Conservation (phyloP, 2,888 invertebrate species). For the Gari tellinella region DNA sequence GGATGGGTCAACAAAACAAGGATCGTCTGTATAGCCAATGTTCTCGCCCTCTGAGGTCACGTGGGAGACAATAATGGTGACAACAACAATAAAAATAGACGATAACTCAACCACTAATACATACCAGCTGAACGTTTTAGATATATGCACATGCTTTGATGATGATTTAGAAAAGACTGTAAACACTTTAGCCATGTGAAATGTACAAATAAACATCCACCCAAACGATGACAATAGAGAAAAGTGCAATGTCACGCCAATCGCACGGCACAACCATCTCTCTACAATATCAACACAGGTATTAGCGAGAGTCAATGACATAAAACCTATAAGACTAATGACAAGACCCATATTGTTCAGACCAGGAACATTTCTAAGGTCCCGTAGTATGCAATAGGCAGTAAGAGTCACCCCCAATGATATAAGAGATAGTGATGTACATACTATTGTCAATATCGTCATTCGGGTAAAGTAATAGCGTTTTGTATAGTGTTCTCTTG, state of each 20-base stretch:
- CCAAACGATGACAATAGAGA: constrained; percentile 13
- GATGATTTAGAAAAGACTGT: constrained; percentile 19
- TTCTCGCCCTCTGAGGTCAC: background rate
- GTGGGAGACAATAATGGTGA: constrained; percentile 9
- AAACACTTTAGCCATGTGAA: constrained; percentile 52
- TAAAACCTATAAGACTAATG: background rate
- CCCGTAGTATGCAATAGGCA: background rate
- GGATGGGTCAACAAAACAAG: constrained; percentile 35
- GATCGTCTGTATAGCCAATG: constrained; percentile 40
- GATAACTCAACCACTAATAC: constrained; percentile 1
- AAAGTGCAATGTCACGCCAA: constrained; percentile 4
- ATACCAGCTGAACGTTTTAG: constrained; percentile 17
- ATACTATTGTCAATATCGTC: too few relatives aligned
- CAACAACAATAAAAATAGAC: constrained; percentile 12
- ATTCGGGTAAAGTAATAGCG: too few relatives aligned
- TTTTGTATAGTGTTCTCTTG: too few relatives aligned
- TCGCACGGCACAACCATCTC: constrained; percentile 2
- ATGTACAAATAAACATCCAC: constrained; percentile 43
- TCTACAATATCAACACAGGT: background rate
- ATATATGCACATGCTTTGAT: background rate
- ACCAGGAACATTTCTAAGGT: constrained; percentile 4
- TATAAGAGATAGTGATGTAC: too few relatives aligned
- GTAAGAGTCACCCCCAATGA: background rate
- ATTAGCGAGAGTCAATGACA: background rate
- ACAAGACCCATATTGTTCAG: constrained; percentile 16